phyloP scores from a whole-genome alignment of 2,113 vertebrate species.

The Danionella cerebrum region DNA sequence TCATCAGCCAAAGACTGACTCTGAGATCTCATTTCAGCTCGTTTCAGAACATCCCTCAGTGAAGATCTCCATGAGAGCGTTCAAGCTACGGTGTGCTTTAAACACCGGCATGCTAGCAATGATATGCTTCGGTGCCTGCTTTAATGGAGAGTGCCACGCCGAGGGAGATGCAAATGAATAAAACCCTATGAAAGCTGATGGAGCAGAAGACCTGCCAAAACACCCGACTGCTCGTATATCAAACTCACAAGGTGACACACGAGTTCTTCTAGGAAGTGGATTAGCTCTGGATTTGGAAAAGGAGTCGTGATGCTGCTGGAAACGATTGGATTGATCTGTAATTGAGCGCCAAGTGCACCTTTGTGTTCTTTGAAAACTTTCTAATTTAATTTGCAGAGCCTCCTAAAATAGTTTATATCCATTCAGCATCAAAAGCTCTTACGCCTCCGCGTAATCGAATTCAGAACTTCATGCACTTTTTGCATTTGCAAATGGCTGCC shows the following conservation, averaged over 20 bases:
- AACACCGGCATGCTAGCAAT: constrained; percentile 18
- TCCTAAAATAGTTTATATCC: too few species aligned
- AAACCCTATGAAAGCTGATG: constrained; percentile 17
- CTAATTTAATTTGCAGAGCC: too few species aligned
- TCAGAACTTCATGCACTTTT: too few species aligned
- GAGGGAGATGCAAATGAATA: constrained; percentile 3
- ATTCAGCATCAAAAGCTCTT: too few species aligned
- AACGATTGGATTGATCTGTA: too few species aligned
- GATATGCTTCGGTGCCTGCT: constrained; percentile 26
- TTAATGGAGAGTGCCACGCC: constrained; percentile 27
- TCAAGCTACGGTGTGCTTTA: constrained; percentile 27
- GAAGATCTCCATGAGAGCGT: background rate
- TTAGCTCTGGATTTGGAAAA: background rate
- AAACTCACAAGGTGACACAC: background rate
- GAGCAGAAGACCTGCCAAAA: constrained; percentile 19
- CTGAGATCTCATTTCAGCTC: constrained; percentile 14
- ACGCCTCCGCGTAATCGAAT: too few species aligned
- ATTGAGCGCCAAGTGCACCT: too few species aligned
- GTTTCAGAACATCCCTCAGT: background rate
- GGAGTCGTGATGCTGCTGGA: too few species aligned
- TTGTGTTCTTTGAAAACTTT: too few species aligned
- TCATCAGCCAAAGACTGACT: too few species aligned
- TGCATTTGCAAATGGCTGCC: too few species aligned
- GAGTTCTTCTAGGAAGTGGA: background rate
- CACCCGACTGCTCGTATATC: background rate